Conservation (phyloP, 2,797 vertebrate genomes). For the Enteromius thamalakanensis region DNA sequence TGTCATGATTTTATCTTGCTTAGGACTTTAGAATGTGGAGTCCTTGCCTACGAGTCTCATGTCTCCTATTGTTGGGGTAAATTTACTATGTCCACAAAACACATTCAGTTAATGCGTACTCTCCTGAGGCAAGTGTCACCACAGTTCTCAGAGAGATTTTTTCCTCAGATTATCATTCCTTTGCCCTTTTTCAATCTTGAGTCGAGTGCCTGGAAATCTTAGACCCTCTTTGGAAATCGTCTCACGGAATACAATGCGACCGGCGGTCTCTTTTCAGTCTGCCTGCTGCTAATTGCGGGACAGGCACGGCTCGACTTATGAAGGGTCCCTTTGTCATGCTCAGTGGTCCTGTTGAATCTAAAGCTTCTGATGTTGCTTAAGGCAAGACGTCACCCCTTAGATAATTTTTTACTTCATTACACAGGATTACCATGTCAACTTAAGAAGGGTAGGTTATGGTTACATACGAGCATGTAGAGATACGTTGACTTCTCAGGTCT, state of each 20-base stretch:
- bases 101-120: slow-evolving; percentile 34
- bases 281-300: slow-evolving; percentile 80
- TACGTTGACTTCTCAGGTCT: slow-evolving; percentile 49
- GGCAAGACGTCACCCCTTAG: slow-evolving; percentile 68
- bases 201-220: slow-evolving; percentile 49
- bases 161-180: slow-evolving; percentile 74
- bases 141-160: slow-evolving; percentile 64
- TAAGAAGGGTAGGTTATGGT: slow-evolving; percentile 60
- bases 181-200: slow-evolving; percentile 62
- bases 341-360: slow-evolving; percentile 75
- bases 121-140: slow-evolving; percentile 52
- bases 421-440: slow-evolving; percentile 71
- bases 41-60: slow-evolving; percentile 7
- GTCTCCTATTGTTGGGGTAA: slow-evolving; percentile 31
- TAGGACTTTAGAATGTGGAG: neutral
- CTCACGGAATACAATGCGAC: slow-evolving; percentile 63
- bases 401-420: slow-evolving; percentile 70
- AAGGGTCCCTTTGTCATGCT: slow-evolving; percentile 83
- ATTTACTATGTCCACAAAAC: slow-evolving; percentile 42
- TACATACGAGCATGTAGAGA: slow-evolving; percentile 51
- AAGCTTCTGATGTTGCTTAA: slow-evolving; percentile 72
- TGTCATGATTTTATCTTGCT: slow-evolving; percentile 30
- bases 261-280: slow-evolving; percentile 75
- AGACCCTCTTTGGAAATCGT: slow-evolving; percentile 49
- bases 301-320: slow-evolving; percentile 80